These are phyloP conservation scores for Chascanopsetta lugubris DNA, from an alignment of 2,113 vertebrate genomes.

Conservation along the genomic window DNA sequence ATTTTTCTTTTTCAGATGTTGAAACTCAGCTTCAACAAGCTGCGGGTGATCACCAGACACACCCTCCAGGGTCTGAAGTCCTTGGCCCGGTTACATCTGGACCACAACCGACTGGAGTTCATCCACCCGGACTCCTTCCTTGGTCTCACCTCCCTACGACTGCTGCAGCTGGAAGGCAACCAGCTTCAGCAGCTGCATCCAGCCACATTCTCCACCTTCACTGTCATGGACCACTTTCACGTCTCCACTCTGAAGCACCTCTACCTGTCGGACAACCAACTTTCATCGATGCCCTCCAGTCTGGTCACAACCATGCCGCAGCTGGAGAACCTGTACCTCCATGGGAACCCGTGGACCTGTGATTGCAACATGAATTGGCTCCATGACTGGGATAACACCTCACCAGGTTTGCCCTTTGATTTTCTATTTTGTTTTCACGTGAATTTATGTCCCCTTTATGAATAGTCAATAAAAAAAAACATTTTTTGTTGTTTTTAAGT, in stretches of 20 bases:
- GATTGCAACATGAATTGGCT: slow-evolving; percentile 88
- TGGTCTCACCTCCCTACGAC: slow-evolving; percentile 85
- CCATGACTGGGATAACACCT: slow-evolving; percentile 78
- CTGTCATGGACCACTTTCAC: slow-evolving; percentile 81
- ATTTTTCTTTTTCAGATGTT: slow-evolving; percentile 81
- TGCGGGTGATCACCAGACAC: slow-evolving; percentile 78
- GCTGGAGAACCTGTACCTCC: slow-evolving; percentile 89
- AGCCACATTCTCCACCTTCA: slow-evolving; percentile 86
- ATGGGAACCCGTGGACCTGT: slow-evolving; percentile 91
- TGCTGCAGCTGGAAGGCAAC: slow-evolving; percentile 93
- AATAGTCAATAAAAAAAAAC: too few species aligned
- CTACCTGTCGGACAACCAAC: slow-evolving; percentile 87
- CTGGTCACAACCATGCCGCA: slow-evolving; percentile 81
- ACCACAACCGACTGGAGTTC: slow-evolving; percentile 91
- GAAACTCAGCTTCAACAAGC: slow-evolving; percentile 94
- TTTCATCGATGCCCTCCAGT: slow-evolving; percentile 76
- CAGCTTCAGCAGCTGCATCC: slow-evolving; percentile 87
- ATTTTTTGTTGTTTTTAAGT: too few species aligned
- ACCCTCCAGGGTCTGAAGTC: slow-evolving; percentile 85
- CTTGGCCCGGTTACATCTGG: slow-evolving; percentile 86
- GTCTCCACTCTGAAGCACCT: slow-evolving; percentile 89
- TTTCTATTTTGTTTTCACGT: too few species aligned
- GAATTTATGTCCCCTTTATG: too few species aligned
- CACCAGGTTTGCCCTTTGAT: slow-evolving; percentile 79
- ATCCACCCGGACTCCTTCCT: slow-evolving; percentile 89